A percentile compares a stretch with the other conserved stretches of the same genome.
phyloP scores from a whole-genome alignment of 2,113 vertebrate species.

The Ginglymostoma cirratum region DNA sequence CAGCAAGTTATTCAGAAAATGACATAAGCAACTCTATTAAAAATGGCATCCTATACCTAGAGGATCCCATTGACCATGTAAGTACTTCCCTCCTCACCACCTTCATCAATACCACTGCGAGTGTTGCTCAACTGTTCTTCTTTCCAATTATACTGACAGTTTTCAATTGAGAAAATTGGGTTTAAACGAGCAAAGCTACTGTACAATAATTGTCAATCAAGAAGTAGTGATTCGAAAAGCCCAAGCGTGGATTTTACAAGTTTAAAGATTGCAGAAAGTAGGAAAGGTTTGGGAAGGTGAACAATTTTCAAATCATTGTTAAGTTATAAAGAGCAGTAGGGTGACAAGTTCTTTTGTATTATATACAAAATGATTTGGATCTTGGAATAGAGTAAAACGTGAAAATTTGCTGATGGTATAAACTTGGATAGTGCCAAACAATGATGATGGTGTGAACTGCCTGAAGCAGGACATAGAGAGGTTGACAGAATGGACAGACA shows the following conservation, averaged over 20 bases:
- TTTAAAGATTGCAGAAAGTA: not conserved
- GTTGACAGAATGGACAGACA: no score
- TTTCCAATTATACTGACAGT: not conserved
- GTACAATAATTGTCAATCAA: not conserved
- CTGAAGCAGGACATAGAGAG: no score
- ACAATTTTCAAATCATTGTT: not conserved
- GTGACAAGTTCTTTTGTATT: not conserved
- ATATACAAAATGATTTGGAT: not conserved
- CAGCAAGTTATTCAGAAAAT: slow-evolving; percentile 70
- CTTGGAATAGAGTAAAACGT: no score
- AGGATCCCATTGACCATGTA: slow-evolving; percentile 76
- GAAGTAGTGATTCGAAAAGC: not conserved
- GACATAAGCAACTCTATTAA: slow-evolving; percentile 83
- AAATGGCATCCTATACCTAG: slow-evolving; percentile 77
- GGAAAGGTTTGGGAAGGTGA: not conserved
- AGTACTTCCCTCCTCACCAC: slow-evolving; percentile 38
- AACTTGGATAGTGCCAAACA: no score
- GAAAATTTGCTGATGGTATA: no score
- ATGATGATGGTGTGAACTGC: no score
- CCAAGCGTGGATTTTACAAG: not conserved
- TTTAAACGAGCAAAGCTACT: not conserved
- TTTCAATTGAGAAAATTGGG: not conserved
- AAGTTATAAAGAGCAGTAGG: not conserved
- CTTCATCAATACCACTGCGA: no score
- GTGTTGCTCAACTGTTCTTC: not conserved